These are phyloP conservation scores for Ceratotherium simum DNA, from an alignment of 2,113 vertebrate genomes.

Conservation along the genomic window DNA sequence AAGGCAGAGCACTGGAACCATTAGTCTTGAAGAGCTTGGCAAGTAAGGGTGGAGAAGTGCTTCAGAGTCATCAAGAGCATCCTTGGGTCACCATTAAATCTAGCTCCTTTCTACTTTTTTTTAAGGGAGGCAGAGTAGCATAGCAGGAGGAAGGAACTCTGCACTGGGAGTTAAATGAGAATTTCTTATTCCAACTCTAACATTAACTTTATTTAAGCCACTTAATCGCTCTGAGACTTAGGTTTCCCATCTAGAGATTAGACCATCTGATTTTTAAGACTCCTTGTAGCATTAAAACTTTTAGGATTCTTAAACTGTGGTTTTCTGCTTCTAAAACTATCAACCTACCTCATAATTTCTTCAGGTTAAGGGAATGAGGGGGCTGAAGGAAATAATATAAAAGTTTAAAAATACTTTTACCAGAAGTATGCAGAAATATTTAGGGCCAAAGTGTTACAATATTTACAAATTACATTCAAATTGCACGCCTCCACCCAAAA, in stretches of 20 bases:
- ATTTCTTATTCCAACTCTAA: conserved; percentile 19
- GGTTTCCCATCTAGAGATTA: not conserved
- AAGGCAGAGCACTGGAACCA: not conserved
- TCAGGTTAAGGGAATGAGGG: not conserved
- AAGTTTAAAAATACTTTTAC: conserved; percentile 11
- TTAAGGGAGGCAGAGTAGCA: not conserved
- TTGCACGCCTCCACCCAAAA: too few relatives aligned
- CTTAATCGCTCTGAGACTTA: conserved; percentile 17
- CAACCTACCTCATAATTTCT: not conserved
- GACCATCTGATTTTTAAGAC: not conserved
- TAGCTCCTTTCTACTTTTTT: not conserved
- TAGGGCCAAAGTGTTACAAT: too few relatives aligned
- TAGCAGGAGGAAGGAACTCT: not conserved
- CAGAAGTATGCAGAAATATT: not conserved
- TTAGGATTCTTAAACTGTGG: not conserved
- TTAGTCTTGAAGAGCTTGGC: not conserved
- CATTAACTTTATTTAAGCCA: conserved; percentile 38
- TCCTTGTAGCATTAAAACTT: not conserved
- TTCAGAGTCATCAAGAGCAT: not conserved
- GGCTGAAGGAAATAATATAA: not conserved
- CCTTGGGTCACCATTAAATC: not conserved
- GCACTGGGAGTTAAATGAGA: not conserved
- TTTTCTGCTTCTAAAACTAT: conserved; percentile 26
- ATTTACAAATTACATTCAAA: too few relatives aligned
- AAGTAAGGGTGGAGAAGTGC: not conserved